Conservation (phyloP, 2,113 vertebrate species). For the Passer montanus region DNA sequence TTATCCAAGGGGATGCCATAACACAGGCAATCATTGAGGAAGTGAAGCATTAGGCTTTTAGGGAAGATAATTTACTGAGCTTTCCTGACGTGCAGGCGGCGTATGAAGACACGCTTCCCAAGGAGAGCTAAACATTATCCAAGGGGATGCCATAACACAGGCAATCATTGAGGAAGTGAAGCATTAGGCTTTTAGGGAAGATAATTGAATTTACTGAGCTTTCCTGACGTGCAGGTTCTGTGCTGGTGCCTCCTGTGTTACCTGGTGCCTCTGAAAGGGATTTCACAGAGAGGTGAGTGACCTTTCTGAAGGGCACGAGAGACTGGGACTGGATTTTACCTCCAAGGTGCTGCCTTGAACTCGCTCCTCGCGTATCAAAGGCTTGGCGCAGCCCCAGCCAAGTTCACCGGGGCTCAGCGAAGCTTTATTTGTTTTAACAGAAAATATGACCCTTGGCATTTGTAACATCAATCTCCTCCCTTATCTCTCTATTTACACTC, state of each 20-base stretch:
- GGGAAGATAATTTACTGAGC: neutral
- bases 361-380: neutral
- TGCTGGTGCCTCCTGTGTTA: neutral
- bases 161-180: neutral
- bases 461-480: neutral
- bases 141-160: neutral
- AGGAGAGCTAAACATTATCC: neutral
- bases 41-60: neutral
- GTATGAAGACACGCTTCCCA: neutral
- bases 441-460: constrained; percentile 3
- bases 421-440: neutral
- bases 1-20: neutral
- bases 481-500: neutral
- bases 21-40: neutral
- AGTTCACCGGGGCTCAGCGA: neutral
- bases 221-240: neutral
- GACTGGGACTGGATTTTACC: neutral
- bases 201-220: neutral
- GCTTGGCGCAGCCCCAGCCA: neutral
- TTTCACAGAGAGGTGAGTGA: neutral
- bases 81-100: neutral
- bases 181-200: neutral
- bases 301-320: neutral
- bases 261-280: neutral
- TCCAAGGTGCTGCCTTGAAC: neutral